Evolutionary conservation across 2,113 vertebrate species (phyloP).

Genomic region (Triplophysa dalaica): DNA sequence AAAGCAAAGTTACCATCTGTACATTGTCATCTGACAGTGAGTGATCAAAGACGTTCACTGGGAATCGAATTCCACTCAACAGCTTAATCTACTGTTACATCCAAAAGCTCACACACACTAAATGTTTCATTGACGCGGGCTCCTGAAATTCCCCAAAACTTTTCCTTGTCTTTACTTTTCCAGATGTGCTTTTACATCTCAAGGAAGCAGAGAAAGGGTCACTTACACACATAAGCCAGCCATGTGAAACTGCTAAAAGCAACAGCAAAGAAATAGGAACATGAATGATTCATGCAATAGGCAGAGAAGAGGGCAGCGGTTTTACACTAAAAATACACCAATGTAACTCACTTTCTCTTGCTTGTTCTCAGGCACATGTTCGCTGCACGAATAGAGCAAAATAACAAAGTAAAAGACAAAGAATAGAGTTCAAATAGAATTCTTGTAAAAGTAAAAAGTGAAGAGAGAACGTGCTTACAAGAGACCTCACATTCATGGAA

Average conservation of each 20-base stretch:
- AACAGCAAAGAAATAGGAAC: constrained; percentile 13
- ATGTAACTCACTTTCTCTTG: constrained; percentile 23
- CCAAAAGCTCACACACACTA: constrained; percentile 8
- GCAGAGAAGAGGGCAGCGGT: constrained; percentile 1
- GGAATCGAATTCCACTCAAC: constrained; percentile 18
- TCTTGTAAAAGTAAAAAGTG: constrained; percentile 6
- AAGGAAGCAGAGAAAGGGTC: not conserved
- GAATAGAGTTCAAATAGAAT: too few species aligned
- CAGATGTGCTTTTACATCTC: not conserved
- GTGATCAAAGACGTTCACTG: not conserved
- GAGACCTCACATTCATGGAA: not conserved
- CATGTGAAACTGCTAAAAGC: constrained; percentile 6
- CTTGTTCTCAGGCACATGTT: constrained; percentile 20
- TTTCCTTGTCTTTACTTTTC: not conserved
- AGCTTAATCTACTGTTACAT: not conserved
- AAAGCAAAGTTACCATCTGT: not conserved
- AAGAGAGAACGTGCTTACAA: not conserved
- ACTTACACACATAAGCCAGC: not conserved
- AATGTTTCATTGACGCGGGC: constrained; percentile 36
- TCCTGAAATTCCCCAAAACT: not conserved
- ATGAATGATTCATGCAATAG: constrained; percentile 52
- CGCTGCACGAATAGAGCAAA: constrained; percentile 16
- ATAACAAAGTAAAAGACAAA: constrained; percentile 14
- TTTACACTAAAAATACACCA: constrained; percentile 49
- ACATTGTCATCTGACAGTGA: not conserved